Conservation (phyloP, 2,888 invertebrate genomes). For the Idaea biselata region DNA sequence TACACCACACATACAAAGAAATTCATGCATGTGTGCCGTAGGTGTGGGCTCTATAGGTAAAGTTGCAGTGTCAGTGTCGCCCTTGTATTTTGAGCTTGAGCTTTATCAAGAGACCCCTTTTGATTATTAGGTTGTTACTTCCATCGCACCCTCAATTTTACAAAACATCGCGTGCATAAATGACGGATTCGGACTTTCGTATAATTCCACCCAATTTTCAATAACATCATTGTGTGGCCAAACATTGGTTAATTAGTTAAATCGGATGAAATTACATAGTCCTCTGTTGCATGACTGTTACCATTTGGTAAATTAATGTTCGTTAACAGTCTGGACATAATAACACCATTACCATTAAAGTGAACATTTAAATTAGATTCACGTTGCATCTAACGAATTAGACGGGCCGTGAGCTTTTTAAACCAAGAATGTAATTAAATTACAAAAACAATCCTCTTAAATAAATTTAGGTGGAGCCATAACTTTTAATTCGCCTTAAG, state of each 20-base stretch:
- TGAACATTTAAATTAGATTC: conserved; percentile 46
- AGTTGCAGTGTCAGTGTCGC: no score
- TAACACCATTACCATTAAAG: conserved; percentile 40
- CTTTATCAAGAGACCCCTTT: no score
- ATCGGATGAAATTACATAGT: conserved; percentile 34
- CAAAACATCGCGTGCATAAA: conserved; percentile 7
- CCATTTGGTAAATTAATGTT: conserved; percentile 50
- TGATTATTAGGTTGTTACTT: not conserved
- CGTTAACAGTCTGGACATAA: conserved; percentile 36
- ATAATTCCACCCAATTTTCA: conserved; percentile 18
- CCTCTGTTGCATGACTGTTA: conserved; percentile 37
- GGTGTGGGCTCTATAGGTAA: no score
- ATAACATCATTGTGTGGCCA: conserved; percentile 29
- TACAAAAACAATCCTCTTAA: conserved; percentile 26
- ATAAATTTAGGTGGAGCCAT: conserved; percentile 12
- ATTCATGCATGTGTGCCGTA: no score
- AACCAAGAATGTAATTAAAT: conserved; percentile 28
- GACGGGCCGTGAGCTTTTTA: conserved; percentile 22
- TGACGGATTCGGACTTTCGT: not conserved
- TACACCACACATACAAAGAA: no score
- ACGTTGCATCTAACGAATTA: conserved; percentile 34
- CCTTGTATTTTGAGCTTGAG: no score
- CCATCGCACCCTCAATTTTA: conserved; percentile 1
- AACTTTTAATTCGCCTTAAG: not conserved
- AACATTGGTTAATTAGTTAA: conserved; percentile 44